Evolutionary conservation across 2,113 vertebrate species (phyloP).

Genomic region (Eclectus roratus): DNA sequence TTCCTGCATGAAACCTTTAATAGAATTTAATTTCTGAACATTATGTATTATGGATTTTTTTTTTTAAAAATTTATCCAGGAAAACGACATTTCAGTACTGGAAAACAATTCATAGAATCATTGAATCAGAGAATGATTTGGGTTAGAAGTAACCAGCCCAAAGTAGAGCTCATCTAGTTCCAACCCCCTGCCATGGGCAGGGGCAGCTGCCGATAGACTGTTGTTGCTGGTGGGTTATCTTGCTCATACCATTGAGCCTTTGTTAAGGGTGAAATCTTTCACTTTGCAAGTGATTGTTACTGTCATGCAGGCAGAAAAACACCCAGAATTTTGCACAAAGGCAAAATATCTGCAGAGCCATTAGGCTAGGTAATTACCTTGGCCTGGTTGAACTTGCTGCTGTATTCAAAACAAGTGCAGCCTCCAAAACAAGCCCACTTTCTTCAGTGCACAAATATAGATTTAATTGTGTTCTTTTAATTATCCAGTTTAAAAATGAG

Average conservation of each 20-base stretch:
- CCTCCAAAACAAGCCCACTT: background rate
- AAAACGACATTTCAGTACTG: background rate
- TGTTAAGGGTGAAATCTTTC: background rate
- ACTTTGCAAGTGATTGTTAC: rapidly evolving
- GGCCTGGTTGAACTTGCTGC: background rate
- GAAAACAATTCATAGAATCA: background rate
- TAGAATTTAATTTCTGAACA: background rate
- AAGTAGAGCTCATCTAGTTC: background rate
- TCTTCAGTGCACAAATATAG: background rate
- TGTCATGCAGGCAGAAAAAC: background rate
- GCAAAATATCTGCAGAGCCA: background rate
- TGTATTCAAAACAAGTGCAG: background rate
- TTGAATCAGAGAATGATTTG: background rate
- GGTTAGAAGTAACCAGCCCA: background rate
- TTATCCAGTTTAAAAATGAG: background rate
- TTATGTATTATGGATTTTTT: background rate
- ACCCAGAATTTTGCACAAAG: background rate
- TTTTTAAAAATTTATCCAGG: background rate
- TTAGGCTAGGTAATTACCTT: background rate
- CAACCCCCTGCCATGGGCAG: background rate
- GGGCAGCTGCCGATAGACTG: background rate
- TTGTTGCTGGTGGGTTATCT: background rate
- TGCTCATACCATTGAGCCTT: background rate
- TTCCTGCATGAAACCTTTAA: background rate
- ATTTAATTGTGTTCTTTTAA: background rate